These are phyloP conservation scores for Tiliqua scincoides DNA, from an alignment of 2,113 vertebrate species.

Conservation along the genomic window DNA sequence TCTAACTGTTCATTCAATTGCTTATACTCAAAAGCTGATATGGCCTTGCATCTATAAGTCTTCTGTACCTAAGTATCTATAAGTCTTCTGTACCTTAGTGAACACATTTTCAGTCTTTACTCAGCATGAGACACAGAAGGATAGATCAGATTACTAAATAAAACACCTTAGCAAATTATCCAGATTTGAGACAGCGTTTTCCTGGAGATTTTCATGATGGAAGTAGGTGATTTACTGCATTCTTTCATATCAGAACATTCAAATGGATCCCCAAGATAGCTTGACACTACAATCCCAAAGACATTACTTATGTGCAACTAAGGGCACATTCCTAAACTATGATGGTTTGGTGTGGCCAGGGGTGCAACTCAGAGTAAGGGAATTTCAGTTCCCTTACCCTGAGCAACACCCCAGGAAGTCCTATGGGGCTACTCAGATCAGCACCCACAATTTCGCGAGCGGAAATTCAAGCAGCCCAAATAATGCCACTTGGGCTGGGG, in stretches of 20 bases:
- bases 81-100: not conserved
- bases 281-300: not conserved
- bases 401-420: no score
- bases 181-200: rapidly evolving
- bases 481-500: no score
- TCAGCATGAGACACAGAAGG: not conserved
- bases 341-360: no score
- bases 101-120: not conserved
- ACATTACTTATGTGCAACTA: not conserved
- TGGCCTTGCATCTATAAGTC: not conserved
- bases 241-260: not conserved
- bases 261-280: no score
- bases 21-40: not conserved
- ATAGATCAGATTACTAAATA: not conserved
- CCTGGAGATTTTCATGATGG: not conserved
- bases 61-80: not conserved
- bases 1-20: not conserved
- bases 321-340: no score
- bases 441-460: no score
- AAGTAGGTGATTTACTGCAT: not conserved
- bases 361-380: no score
- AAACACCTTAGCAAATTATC: not conserved
- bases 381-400: no score
- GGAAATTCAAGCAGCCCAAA: no score
- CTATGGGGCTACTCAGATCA: no score